phyloP scores from a whole-genome alignment of 2,113 vertebrate genomes.

The Blennius ocellaris region DNA sequence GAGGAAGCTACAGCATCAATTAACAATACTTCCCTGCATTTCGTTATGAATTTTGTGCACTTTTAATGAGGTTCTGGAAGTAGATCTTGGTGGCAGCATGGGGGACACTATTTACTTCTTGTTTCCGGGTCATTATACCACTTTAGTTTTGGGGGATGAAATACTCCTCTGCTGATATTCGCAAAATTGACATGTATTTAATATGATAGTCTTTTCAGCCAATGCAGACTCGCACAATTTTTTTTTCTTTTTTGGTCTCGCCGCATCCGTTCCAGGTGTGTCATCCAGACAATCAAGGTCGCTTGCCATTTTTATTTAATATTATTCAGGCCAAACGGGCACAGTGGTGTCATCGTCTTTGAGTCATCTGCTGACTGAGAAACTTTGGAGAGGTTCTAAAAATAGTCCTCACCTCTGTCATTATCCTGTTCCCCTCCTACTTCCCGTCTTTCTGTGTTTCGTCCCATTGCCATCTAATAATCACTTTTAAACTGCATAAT shows the following conservation, averaged over 20 bases:
- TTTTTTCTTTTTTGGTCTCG: too few relatives aligned
- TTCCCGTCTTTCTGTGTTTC: conserved; percentile 45
- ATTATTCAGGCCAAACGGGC: conserved; percentile 44
- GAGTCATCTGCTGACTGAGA: conserved; percentile 70
- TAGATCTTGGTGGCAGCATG: not conserved
- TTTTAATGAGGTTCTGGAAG: conserved; percentile 40
- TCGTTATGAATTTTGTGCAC: conserved; percentile 17
- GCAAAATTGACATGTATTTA: not conserved
- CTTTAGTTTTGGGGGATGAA: conserved; percentile 2
- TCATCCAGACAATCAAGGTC: conserved; percentile 53
- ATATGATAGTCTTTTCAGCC: not conserved
- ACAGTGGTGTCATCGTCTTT: conserved; percentile 53
- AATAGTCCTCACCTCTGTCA: conserved; percentile 71
- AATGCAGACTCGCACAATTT: not conserved
- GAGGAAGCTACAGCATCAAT: conserved; percentile 44
- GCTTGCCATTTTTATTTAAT: conserved; percentile 43
- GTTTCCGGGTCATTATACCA: not conserved
- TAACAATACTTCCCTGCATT: conserved; percentile 33
- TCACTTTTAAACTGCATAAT: conserved; percentile 35
- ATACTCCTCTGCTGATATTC: not conserved
- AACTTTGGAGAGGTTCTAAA: conserved; percentile 67
- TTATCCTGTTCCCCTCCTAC: conserved; percentile 49
- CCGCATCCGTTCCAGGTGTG: conserved; percentile 22
- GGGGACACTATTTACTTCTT: conserved; percentile 4
- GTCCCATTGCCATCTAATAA: conserved; percentile 37